A percentile compares a stretch with the other conserved stretches of the same genome.
Conservation (phyloP, 2,113 vertebrate species). For the Sphyrna mokarran region DNA sequence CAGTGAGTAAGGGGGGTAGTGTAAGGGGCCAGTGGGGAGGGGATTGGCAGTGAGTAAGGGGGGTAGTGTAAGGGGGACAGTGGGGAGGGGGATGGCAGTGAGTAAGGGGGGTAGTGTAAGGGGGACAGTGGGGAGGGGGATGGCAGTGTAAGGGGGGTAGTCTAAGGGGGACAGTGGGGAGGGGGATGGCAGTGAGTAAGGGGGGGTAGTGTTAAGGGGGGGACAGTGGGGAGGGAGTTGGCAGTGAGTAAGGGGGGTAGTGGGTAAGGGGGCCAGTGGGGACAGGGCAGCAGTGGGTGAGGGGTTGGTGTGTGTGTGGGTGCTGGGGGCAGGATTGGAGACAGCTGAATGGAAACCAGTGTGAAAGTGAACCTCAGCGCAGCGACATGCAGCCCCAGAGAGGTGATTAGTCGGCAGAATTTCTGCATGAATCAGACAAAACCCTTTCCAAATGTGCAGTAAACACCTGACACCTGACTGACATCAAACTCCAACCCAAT, state of each 20-base stretch:
- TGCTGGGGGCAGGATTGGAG: too few relatives aligned
- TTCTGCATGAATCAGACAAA: not conserved
- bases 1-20: too few relatives aligned
- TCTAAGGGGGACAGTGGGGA: not conserved
- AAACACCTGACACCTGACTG: constrained; percentile 33
- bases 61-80: too few relatives aligned
- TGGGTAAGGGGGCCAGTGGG: not conserved
- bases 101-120: too few relatives aligned
- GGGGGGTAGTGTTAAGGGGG: not conserved
- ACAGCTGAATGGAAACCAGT: not conserved
- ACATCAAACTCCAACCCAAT: not conserved
- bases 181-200: not conserved
- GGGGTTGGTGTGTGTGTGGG: not conserved
- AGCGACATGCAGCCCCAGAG: constrained; percentile 8
- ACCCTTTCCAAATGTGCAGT: not conserved
- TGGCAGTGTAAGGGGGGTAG: too few relatives aligned
- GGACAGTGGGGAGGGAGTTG: not conserved
- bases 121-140: too few relatives aligned
- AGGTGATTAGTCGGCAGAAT: not conserved
- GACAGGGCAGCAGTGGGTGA: too few relatives aligned
- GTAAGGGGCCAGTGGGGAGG: too few relatives aligned
- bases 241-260: not conserved
- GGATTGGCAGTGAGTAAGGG: too few relatives aligned
- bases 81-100: too few relatives aligned
- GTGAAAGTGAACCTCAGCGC: not conserved